phyloP scores from a whole-genome alignment of 2,797 vertebrate genomes.

The Myotis findleyi region DNA sequence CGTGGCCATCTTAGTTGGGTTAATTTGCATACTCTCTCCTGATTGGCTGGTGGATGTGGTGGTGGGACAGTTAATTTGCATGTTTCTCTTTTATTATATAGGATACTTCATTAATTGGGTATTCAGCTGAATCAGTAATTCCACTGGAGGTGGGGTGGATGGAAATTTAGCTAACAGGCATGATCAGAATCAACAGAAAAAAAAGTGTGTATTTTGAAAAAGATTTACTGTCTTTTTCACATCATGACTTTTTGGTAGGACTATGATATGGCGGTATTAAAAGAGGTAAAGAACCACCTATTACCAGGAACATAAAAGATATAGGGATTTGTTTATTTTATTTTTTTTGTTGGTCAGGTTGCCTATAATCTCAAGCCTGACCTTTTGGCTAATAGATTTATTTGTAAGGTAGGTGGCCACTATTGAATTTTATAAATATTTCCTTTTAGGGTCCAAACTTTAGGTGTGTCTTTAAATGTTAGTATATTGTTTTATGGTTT shows the following conservation, averaged over 20 bases:
- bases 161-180: background rate
- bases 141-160: background rate
- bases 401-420: background rate
- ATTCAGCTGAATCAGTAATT: background rate
- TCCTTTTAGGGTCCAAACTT: background rate
- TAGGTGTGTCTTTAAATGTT: background rate
- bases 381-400: background rate
- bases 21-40: too few species aligned
- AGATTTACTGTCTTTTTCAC: background rate
- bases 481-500: background rate
- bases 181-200: background rate
- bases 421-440: background rate
- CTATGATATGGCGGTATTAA: background rate
- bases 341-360: background rate
- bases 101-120: background rate
- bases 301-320: background rate
- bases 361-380: background rate
- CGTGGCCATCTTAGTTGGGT: too few species aligned
- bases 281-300: background rate
- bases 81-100: too few species aligned
- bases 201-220: background rate
- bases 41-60: too few species aligned
- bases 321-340: background rate
- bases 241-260: background rate
- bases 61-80: too few species aligned